A percentile compares a stretch with the other conserved stretches of the same genome.
Evolutionary conservation across 35 echinoderm and acorn worm species (phyloP).

Genomic region (Lytechinus pictus): DNA sequence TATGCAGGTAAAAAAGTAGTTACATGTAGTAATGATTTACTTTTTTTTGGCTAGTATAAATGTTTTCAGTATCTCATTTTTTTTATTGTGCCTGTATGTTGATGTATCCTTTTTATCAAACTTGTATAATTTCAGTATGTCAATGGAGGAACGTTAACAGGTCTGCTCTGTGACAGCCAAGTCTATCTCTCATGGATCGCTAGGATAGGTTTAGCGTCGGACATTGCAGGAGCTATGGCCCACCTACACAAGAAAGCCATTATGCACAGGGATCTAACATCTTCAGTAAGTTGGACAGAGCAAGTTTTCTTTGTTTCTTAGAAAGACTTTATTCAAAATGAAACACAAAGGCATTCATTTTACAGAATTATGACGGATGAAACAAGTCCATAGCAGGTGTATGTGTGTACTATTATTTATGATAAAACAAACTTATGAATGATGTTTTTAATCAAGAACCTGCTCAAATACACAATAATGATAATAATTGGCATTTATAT

Average conservation of each 20-base stretch:
- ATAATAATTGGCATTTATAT: too few relatives aligned
- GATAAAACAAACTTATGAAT: too few relatives aligned
- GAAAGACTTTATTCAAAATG: too few relatives aligned
- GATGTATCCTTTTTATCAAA: neutral
- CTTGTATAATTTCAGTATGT: conserved; percentile 62
- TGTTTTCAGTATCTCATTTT: too few relatives aligned
- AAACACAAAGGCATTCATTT: too few relatives aligned
- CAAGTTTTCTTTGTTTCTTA: too few relatives aligned
- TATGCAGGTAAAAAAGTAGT: too few relatives aligned
- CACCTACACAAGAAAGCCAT: conserved; percentile 70
- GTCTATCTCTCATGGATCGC: conserved; percentile 67
- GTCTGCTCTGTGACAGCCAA: conserved; percentile 57
- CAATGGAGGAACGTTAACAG: conserved; percentile 71
- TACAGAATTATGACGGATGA: too few relatives aligned
- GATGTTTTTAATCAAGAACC: too few relatives aligned
- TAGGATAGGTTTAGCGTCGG: conserved; percentile 59
- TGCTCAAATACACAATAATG: too few relatives aligned
- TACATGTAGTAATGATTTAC: neutral
- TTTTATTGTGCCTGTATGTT: neutral
- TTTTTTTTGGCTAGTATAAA: neutral
- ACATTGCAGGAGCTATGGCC: conserved; percentile 70
- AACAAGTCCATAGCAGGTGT: too few relatives aligned
- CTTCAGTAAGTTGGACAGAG: conserved; percentile 60
- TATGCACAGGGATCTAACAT: conserved; percentile 74
- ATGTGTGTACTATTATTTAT: too few relatives aligned